phyloP scores from a whole-genome alignment of 2,797 vertebrate genomes.

The Arctocebus calabarensis region DNA sequence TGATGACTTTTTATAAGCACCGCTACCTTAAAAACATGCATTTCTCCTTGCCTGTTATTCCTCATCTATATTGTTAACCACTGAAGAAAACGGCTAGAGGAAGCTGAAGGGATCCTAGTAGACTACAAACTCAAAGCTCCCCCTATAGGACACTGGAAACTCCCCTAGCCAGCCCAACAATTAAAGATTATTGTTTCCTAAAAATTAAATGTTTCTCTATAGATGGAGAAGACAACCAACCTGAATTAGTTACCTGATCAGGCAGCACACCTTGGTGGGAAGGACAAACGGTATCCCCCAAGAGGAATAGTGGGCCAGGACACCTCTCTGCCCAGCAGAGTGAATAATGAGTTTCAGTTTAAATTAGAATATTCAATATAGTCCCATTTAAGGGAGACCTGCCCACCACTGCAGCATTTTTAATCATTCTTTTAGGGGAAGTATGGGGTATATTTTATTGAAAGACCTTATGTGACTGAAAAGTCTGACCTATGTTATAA shows the following conservation, averaged over 20 bases:
- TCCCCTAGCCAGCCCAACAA: not conserved
- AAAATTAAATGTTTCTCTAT: not conserved
- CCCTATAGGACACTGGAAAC: not conserved
- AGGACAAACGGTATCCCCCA: not conserved
- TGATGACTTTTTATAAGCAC: not conserved
- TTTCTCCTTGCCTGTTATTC: not conserved
- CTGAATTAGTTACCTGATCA: accelerated
- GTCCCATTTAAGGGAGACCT: not conserved
- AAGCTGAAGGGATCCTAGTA: not conserved
- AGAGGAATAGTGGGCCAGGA: not conserved
- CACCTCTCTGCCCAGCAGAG: not conserved
- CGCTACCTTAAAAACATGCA: not conserved
- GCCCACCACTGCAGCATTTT: not conserved
- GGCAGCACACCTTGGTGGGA: not conserved
- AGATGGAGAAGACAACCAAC: not conserved
- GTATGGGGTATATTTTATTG: not conserved
- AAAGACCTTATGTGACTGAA: not conserved
- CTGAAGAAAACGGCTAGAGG: not conserved
- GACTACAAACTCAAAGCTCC: not conserved
- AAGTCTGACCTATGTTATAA: not conserved
- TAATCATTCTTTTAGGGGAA: not conserved
- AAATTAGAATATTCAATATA: not conserved
- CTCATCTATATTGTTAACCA: not conserved
- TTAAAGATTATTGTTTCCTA: not conserved
- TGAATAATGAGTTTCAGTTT: not conserved